Evolutionary conservation across 2,888 invertebrate genomes (phyloP), one percentile per base, ranked within the genome.

Genomic region (Linnaemya tessellans): DNA sequence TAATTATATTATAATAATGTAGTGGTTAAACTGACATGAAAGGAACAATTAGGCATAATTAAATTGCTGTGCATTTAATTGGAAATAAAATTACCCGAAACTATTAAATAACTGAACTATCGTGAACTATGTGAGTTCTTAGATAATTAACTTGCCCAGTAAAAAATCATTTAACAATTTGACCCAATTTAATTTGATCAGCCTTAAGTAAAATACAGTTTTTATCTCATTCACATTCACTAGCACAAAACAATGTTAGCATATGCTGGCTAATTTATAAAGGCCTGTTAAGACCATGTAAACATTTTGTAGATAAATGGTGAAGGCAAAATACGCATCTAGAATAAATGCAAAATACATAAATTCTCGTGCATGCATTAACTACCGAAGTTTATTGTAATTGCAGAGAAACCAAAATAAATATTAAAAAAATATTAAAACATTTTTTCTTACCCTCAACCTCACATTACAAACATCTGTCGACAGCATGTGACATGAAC

Each of bases 401-500:
- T 78, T 81, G 62, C 60, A 81, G 43, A 74, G 58, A 51, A 74
- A 13, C 56, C 18, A 51, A 58, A 46, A 60, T 49, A 18, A 58
- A 51, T 70, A 41, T 22, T 25, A 2, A 60, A 22, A 11, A 30
- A 54, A 51, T 51, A 49, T 2, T 3, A 22, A 22, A 60, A 67
- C 65, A 74, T 80, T 67, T 67, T 74, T 73, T 81, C 60, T 46
- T 75, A 68, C 79, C n/a, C n/a, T 65, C 70, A 85, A 70, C 70
- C 82, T 62, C 79, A 85, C 79, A 82, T 85, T 82, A 75, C 38
- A 73, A 80, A 82, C 85, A 82, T 65, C 85, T 85, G 85, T 82
- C 80, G 74, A 75, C 80, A 75, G 35, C 71, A 82, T 71, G 58
- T 71, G 82, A 78, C 77, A 82, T 78, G 65, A 65, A 82, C 70